Percentiles rank a stretch among this genome's conserved stretches.
Evolutionary conservation across 2,797 vertebrate species (phyloP).

Genomic region (Hephaestus fuliginosus): DNA sequence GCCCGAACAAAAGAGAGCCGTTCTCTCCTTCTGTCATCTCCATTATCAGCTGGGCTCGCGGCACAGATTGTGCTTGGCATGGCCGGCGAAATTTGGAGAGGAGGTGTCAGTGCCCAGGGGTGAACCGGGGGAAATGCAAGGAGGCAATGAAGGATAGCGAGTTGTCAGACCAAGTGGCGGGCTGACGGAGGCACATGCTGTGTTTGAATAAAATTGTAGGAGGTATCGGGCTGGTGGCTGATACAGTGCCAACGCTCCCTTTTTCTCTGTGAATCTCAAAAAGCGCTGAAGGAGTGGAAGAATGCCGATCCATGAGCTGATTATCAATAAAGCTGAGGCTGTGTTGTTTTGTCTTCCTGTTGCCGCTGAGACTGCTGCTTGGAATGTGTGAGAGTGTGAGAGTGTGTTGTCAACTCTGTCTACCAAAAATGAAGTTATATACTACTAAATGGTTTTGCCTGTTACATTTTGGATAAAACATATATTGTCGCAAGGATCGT

Average conservation of each 20-base stretch:
- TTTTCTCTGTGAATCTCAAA: slow-evolving; percentile 9
- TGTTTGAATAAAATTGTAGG: neutral
- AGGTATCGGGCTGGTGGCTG: neutral
- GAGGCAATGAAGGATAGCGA: slow-evolving; percentile 5
- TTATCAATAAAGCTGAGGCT: slow-evolving; percentile 13
- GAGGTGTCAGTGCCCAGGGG: slow-evolving; percentile 12
- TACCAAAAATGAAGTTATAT: neutral
- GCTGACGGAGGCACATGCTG: neutral
- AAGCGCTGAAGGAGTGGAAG: neutral
- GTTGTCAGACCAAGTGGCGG: neutral
- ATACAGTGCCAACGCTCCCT: neutral
- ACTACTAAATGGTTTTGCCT: neutral
- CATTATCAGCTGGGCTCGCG: slow-evolving; percentile 40
- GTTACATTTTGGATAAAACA: neutral
- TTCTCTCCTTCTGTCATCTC: slow-evolving; percentile 39
- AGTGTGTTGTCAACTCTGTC: neutral
- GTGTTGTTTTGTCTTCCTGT: neutral
- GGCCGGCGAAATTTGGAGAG: slow-evolving; percentile 33
- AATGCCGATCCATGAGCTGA: slow-evolving; percentile 21
- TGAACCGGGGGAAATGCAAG: neutral
- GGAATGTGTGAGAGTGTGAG: neutral
- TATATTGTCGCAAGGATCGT: neutral
- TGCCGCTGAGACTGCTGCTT: neutral
- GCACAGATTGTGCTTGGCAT: slow-evolving; percentile 20
- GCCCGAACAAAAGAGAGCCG: slow-evolving; percentile 16